Evolutionary conservation across 2,113 vertebrate genomes (phyloP), one percentile per base, ranked within the genome.

Genomic region (Rousettus leschenaultii): DNA sequence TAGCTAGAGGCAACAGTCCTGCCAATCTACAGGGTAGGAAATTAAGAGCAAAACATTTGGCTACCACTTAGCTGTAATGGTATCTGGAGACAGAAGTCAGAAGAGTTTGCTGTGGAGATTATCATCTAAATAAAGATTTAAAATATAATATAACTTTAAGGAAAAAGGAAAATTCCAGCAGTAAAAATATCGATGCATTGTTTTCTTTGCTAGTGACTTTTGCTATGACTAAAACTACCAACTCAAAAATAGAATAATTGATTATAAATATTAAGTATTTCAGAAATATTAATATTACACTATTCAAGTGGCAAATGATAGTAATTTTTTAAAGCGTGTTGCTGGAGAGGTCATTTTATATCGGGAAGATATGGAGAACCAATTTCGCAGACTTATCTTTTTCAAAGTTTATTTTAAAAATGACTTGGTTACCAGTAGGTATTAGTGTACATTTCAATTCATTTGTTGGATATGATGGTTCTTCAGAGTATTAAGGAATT

Each of bases 201-300:
- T 2, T 40, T 66, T 88, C 70, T 65, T 73, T 55, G 1, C 7
- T 35, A 70, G 19, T 68, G 43, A 71, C 4, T 4, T 63, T 84
- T 78, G 7, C 22, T 38, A 24, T 65, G 38, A 92, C 21, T 14
- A 43, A 89, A 87, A 57, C 6, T 33, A 5, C 18, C 77, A 83
- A 48, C 15, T 84, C 38, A 85, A 85, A 85, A 14, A 13, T 45
- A 30, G 35, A 92, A 28, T 90, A 89, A 63, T 45, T 82, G 7
- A 74, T n/a, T 13, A 48, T n/a, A 38, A 28, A 66, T 6, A 48
- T 45, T 33, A 83, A 57, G 6, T 59, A 71, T 63, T 83, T 84
- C 40, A 18, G n/a, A 70, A 85, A 55, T 48, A 33, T 28, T 14
- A 40, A 5, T 21, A 26, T 33, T 33, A 33, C 2, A 21, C 19